Evolutionary conservation across 2,113 vertebrate species (phyloP), one percentile per base, ranked within the genome.

Genomic region (Phyllopteryx taeniolatus): DNA sequence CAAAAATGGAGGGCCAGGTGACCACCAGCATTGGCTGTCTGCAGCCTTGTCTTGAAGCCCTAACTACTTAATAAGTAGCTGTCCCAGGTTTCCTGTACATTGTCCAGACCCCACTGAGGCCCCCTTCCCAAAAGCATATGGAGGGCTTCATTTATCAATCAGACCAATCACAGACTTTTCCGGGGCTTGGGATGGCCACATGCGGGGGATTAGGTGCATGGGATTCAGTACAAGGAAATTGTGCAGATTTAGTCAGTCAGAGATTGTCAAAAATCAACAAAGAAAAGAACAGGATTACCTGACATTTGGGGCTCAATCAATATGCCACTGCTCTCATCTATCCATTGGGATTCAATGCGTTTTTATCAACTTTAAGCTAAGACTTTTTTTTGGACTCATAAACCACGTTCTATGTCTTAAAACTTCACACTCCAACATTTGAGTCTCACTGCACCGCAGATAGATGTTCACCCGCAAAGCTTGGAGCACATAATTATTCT

Each of bases 51-150:
- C 92, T 93, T 93, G 93, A 95, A 93, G 91, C 79, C 86, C 87
- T 93, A 95, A 97, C 95, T 95, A 98, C 96, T 96, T 94, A 96
- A 97, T 98, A 96, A 96, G 94, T 92, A 91, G 95, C 95, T 96
- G 95, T 95, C 94, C 94, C 92, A 85, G 92, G 95, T 94, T 98
- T 98, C 95, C 95, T 96, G 95, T 95, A 98, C 92, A 95, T 93
- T 96, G 93, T 95, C 96, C 96, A 98, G 96, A 96, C 89, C 22
- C 93, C 78, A 39, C 89, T 82, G 92, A 94, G 91, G 87, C 87
- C 90, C 83, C 89, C 86, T 92, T 19, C 71, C 81, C 81, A 84
- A 92, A 89, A 91, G 88, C 88, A 90, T 86, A 87, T 90, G 87
- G 85, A 90, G 88, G 90, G 93, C 89, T 95, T 94, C 91, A 94